Conservation (phyloP, 2,888 invertebrate species). For the Drosophila anomalata region DNA sequence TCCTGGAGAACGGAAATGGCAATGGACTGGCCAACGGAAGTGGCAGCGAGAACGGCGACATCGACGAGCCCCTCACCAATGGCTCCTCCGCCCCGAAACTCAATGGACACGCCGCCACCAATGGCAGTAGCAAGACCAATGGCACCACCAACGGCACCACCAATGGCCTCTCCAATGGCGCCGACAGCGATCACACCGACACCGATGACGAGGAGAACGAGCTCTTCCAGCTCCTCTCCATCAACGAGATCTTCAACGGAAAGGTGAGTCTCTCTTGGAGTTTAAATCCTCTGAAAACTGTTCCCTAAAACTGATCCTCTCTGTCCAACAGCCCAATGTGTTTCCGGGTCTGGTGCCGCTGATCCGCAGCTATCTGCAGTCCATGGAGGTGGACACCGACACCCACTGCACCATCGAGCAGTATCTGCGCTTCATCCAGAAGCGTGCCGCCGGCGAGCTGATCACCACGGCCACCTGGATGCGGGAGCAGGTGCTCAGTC, state of each 20-base stretch:
- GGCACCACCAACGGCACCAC: constrained; percentile 58
- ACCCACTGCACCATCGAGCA: constrained; percentile 98
- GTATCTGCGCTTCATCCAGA: constrained; percentile 96
- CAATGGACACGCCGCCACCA: constrained; percentile 55
- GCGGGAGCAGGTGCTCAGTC: constrained; percentile 93
- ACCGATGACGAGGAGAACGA: constrained; percentile 82
- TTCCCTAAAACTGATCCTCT: background rate
- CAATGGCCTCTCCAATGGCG: constrained; percentile 70
- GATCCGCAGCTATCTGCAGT: constrained; percentile 96
- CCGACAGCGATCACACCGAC: constrained; percentile 71
- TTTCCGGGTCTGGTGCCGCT: constrained; percentile 98
- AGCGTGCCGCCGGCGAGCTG: constrained; percentile 94
- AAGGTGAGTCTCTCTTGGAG: constrained; percentile 80
- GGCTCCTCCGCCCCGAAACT: constrained; percentile 18
- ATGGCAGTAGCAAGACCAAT: constrained; percentile 40
- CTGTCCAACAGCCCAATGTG: constrained; percentile 86
- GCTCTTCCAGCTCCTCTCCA: constrained; percentile 91
- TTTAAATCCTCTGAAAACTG: background rate
- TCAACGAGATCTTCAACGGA: constrained; percentile 98
- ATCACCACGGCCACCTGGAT: constrained; percentile 98
- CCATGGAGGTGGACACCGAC: constrained; percentile 99
- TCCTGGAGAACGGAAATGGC: constrained; percentile 17
- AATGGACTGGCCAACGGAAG: constrained; percentile 41
- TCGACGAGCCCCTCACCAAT: constrained; percentile 37
- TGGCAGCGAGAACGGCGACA: constrained; percentile 25